Evolutionary conservation across 2,113 vertebrate genomes (phyloP), one percentile per base, ranked within the genome.

Genomic region (Galeopterus variegatus): DNA sequence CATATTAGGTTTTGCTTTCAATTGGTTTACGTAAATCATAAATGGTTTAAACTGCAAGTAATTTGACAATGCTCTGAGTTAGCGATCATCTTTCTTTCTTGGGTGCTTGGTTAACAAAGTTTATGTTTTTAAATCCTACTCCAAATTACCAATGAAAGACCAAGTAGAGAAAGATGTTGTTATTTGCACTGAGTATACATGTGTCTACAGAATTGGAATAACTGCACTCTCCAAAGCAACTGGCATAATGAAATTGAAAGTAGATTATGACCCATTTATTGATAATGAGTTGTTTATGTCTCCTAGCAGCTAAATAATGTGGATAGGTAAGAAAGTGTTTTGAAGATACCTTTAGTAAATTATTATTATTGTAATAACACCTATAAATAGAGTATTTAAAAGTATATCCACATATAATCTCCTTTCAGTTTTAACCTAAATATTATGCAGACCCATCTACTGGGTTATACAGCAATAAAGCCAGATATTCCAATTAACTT

Each of bases 291-390:
- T 5, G 26, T 58, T 81, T 81, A 48, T 86, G 48, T 94, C 4
- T 92, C 6, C n/a, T 56, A 91, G 28, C n/a, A 88, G 93, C 8
- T 90, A 94, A 75, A 64, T 67, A 76, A 95, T 79, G 50, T 19
- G 58, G 23, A 23, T 31, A 82, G 6, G 5, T 67, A 86, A 87
- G 72, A 54, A 96, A n/a, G n/a, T 48, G 23, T 75, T 87, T 86
- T 90, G 12, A 79, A 67, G 62, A 69, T 93, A 69, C 6, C 26
- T 90, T 75, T 85, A 81, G 77, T 85, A 60, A 73, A 91, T 50
- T 18, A 83, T 62, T 21, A 70, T 86, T 83, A 64, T 31, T 67
- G 76, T 76, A 41, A 88, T 86, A 85, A 76, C 4, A 48, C 60
- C 36, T 15, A 23, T 31, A 84, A 50, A 84, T 50, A 8, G 31